A percentile compares a stretch with the other conserved stretches of the same genome.
phyloP scores from a whole-genome alignment of 2,888 invertebrate genomes.

The Tachina fera region DNA sequence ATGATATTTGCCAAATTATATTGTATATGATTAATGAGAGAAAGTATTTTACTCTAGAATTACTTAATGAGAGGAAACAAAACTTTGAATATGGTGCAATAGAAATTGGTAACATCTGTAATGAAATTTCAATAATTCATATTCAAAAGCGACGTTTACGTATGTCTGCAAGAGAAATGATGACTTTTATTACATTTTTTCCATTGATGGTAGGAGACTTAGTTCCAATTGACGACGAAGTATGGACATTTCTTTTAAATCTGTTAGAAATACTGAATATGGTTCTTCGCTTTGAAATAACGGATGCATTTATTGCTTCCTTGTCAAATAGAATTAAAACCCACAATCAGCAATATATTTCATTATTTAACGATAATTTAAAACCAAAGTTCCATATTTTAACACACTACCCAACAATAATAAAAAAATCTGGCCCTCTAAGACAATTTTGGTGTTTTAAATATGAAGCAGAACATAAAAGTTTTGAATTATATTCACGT shows the following conservation, averaged over 20 bases:
- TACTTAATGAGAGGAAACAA: too few relatives aligned
- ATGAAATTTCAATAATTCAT: not conserved
- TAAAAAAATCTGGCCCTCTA: not conserved
- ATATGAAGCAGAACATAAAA: too few relatives aligned
- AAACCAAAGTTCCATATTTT: conserved; percentile 34
- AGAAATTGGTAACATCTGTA: not conserved
- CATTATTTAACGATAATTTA: not conserved
- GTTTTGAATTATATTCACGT: conserved; percentile 2
- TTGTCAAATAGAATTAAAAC: not conserved
- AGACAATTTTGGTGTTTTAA: conserved; percentile 24
- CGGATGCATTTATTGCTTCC: not conserved
- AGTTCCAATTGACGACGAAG: conserved; percentile 4
- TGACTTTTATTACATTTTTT: not conserved
- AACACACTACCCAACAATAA: conserved; percentile 11
- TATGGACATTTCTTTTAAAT: conserved; percentile 3
- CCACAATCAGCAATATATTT: not conserved
- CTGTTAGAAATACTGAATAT: not conserved
- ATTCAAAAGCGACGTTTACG: conserved; percentile 7
- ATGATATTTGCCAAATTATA: too few relatives aligned
- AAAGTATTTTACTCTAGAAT: too few relatives aligned
- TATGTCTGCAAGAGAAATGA: conserved; percentile 16
- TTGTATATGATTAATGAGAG: too few relatives aligned
- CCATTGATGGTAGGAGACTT: not conserved
- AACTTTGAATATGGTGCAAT: too few relatives aligned
- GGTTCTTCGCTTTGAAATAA: not conserved